Base-by-base conservation (phyloP, 2,888 invertebrate genomes). In the Apocheima hispidaria region DNA sequence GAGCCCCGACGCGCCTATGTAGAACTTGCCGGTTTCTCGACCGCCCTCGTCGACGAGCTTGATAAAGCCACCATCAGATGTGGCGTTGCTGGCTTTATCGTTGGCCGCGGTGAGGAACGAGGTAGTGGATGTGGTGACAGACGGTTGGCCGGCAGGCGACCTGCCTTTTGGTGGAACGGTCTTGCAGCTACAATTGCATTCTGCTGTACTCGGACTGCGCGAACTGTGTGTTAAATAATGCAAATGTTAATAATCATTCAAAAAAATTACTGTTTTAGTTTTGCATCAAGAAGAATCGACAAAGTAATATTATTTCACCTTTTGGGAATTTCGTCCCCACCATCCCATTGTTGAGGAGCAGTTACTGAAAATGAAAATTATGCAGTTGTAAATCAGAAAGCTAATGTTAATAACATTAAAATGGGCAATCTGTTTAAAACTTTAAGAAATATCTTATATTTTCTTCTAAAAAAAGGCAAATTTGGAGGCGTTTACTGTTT, bases 1-100 rank as follows among this genome's bases (percentile, higher is more conserved):
- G 16, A 87, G 80, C 3, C 86, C 88, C 5, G 87, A 82, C 20
- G 90, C 83, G 14, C 90, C 91, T 14, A 92, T 83, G 55, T 86
- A 90, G 66, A 92, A 87, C 68, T 91, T 88, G 1, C 86, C 87
- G 6, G 86, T 70, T 51, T 86, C 88, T 38, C 83, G 77, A 1
- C 81, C 84, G 2, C 69, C 76, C 35, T 86, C 81, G 30, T 87
- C 84, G 5, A 88, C 54, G 6, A 90, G 67, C 67, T 87, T 88
- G 30, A 90, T 75, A 63, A 74, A 84, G 16, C 82, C 83, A 38
- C 71, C 74, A 40, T 84, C 82, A n/a, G 78, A 61, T 9, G 61
- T n/a, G 10, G 63, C 62, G 53, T 60, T 66, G 53, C 41, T 70
- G 2, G 66, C 61, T 71, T 83, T 82, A 33, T 81, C 78, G 50